These are phyloP conservation scores for Pycnonotus jocosus DNA, from an alignment of 2,113 vertebrate species.

Conservation along the genomic window DNA sequence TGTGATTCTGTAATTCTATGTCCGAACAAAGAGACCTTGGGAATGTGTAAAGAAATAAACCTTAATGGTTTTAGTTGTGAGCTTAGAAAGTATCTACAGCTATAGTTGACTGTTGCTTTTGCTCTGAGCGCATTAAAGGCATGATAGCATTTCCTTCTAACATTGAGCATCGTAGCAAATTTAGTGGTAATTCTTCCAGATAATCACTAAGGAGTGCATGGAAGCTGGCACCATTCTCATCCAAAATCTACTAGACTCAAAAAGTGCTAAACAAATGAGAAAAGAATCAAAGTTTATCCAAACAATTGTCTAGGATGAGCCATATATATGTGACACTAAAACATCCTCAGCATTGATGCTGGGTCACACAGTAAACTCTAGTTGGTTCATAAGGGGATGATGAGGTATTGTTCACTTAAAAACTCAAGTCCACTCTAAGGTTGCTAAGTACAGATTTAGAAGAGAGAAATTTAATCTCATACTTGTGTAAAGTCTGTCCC, in stretches of 20 bases:
- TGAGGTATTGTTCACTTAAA: neutral
- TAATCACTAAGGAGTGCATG: neutral
- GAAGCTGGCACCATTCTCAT: neutral
- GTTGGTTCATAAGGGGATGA: neutral
- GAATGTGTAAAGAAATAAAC: neutral
- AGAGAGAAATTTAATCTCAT: neutral
- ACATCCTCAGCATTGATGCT: neutral
- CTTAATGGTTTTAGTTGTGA: neutral
- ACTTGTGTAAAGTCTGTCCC: neutral
- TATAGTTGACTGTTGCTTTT: neutral
- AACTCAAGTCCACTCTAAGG: neutral
- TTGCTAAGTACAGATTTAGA: neutral
- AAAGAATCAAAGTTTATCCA: neutral
- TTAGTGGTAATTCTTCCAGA: neutral
- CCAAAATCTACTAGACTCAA: neutral
- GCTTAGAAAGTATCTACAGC: neutral
- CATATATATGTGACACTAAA: neutral
- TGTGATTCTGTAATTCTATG: neutral
- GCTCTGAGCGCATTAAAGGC: neutral
- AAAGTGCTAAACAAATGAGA: neutral
- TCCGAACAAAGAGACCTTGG: neutral
- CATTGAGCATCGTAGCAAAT: neutral
- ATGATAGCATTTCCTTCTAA: neutral
- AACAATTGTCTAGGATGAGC: neutral
- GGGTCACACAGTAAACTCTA: neutral